Evolutionary conservation across 2,888 invertebrate species (phyloP).

Genomic region (Melinopterus prodromus): DNA sequence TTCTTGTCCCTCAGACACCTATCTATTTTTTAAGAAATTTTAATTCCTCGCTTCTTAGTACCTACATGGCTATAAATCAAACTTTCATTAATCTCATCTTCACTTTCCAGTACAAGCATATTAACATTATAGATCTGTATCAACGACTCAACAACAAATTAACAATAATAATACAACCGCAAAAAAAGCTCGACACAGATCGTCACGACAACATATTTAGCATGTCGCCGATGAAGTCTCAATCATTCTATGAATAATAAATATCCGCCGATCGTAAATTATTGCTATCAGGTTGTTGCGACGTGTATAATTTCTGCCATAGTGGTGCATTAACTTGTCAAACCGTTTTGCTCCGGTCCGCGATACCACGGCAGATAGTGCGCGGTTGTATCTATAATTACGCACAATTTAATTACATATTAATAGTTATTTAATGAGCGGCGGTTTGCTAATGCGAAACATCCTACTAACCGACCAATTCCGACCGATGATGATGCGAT

Average conservation of each 20-base stretch:
- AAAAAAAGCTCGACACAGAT: neutral
- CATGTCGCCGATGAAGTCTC: neutral
- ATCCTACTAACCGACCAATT: constrained; percentile 4
- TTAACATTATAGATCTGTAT: neutral
- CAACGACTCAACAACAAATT: neutral
- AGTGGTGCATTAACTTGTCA: constrained; percentile 24
- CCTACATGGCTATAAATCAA: neutral
- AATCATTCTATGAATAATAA: constrained; percentile 4
- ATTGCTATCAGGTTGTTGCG: constrained; percentile 4
- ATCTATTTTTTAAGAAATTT: neutral
- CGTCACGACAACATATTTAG: neutral
- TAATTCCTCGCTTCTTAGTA: neutral
- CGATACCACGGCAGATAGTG: constrained; percentile 14
- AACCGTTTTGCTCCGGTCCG: constrained; percentile 18
- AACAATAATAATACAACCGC: neutral
- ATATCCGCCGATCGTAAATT: constrained; percentile 12
- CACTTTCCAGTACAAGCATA: neutral
- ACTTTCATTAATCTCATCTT: neutral
- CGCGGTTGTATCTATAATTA: constrained; percentile 14
- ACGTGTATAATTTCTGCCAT: constrained; percentile 19
- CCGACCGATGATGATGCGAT: neutral
- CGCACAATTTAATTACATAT: constrained; percentile 21
- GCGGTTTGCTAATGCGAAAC: neutral
- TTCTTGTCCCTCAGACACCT: neutral
- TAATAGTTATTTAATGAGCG: constrained; percentile 14